These are phyloP conservation scores for Acanthochromis polyacanthus DNA, from an alignment of 2,113 vertebrate species.

Conservation along the genomic window DNA sequence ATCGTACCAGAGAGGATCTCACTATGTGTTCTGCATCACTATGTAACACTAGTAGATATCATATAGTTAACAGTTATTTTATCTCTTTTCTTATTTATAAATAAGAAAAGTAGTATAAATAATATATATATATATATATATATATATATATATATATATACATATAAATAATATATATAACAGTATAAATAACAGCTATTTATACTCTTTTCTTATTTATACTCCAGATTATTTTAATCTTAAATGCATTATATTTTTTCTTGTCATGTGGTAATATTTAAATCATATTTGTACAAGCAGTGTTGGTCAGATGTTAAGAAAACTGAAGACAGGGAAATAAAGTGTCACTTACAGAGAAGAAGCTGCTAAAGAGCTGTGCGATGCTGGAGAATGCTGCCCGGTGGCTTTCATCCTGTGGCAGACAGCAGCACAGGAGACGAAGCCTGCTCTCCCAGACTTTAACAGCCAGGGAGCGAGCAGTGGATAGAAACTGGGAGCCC, in stretches of 20 bases:
- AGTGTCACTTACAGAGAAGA: slow-evolving; percentile 89
- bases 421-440: slow-evolving; percentile 92
- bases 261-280: neutral
- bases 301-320: too few species aligned
- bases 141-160: too few species aligned
- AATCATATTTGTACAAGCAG: neutral
- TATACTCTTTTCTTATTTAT: too few species aligned
- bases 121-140: too few species aligned
- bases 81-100: too few species aligned
- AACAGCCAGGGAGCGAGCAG: slow-evolving; percentile 87
- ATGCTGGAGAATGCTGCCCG: slow-evolving; percentile 93
- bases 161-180: too few species aligned
- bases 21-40: neutral
- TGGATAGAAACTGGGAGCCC: slow-evolving; percentile 88
- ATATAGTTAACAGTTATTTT: too few species aligned
- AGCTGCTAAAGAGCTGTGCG: slow-evolving; percentile 89
- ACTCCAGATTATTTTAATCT: neutral
- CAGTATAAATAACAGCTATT: too few species aligned
- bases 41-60: neutral
- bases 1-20: neutral
- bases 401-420: slow-evolving; percentile 91
- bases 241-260: neutral
- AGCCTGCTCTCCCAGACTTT: slow-evolving; percentile 95
- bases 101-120: too few species aligned
- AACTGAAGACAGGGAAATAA: too few species aligned